These are phyloP conservation scores for Herminia tarsipennalis DNA, from an alignment of 2,888 invertebrate species.

Conservation along the genomic window DNA sequence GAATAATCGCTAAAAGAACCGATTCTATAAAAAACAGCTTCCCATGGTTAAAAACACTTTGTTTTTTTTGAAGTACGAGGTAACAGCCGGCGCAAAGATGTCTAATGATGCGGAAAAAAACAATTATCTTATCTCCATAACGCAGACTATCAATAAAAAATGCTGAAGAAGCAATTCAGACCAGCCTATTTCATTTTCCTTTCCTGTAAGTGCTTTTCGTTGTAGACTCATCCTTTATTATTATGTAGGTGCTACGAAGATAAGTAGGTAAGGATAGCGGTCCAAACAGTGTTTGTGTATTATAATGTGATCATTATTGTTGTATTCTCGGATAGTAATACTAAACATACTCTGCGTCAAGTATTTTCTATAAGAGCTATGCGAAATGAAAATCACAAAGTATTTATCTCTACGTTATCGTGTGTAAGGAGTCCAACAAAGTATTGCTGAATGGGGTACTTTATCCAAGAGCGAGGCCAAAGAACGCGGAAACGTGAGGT, in stretches of 20 bases:
- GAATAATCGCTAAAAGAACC: conserved; percentile 26
- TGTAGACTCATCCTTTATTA: not conserved
- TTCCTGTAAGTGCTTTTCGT: conserved; percentile 13
- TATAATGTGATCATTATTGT: not conserved
- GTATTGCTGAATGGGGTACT: conserved; percentile 43
- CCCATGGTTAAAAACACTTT: conserved; percentile 40
- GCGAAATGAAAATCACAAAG: not conserved
- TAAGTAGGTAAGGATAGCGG: not conserved
- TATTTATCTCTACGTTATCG: conserved; percentile 2
- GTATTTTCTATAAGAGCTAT: not conserved
- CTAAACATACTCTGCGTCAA: too few relatives aligned
- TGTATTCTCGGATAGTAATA: not conserved
- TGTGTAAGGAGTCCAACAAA: conserved; percentile 25
- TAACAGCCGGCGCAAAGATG: conserved; percentile 45
- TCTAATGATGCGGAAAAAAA: conserved; percentile 54
- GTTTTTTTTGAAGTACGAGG: conserved; percentile 29
- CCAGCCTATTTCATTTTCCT: conserved; percentile 21
- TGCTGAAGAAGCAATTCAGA: conserved; percentile 16
- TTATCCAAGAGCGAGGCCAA: conserved; percentile 37
- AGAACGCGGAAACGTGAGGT: conserved; percentile 73
- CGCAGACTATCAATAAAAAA: conserved; percentile 45
- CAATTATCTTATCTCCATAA: conserved; percentile 54
- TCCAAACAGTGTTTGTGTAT: too few relatives aligned
- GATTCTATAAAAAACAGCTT: conserved; percentile 32
- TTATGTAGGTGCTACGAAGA: not conserved